Base-by-base conservation (phyloP, 1,140 invertebrate species). In the Megalonaias nervosa region DNA sequence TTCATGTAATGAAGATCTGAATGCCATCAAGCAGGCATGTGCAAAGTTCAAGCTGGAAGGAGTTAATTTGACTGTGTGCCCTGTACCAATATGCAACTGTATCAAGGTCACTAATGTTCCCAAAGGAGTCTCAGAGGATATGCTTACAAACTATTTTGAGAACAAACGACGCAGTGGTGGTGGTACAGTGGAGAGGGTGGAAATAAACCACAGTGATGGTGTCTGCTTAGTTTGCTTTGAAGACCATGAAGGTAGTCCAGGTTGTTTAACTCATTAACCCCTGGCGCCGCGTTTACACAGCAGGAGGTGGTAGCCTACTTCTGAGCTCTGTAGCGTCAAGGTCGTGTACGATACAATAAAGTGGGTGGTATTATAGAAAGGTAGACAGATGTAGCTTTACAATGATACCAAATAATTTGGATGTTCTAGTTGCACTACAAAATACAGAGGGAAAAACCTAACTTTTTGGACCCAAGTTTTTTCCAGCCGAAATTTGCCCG, bases 71-170 rank as follows among this genome's bases (percentile, higher is more conserved):
- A 75, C 64, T n/a, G 15, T 76, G n/a, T 21, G 19, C 12, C 60
- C 56, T 16, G 74, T 80, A 15, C 65, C 74, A 23, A 60, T 80
- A 61, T 75, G 69, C 14, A 57, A 68, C 23, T 76, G 79, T 69
- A 67, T 80, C 48, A 57, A 73, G 4, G 79, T 80, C 1, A 38
- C 70, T 19, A 80, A 80, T 60, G 14, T 80, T 31, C 21, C 64
- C n/a, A 48, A 67, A 15, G 55, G 56, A 62, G 65, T 67, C 5
- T 73, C 79, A 31, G 17, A 68, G n/a, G 79, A 80, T 57, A 73
- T 61, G 15, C 17, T 80, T 14, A 19, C 59, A n/a, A 69, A 73
- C 21, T 75, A 80, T 58, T 80, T 80, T 64, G 73, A 80, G 70
- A 75, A 80, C 58, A 48, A 56, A 19, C 26, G 68, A 38, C 58